These are phyloP conservation scores for Xenus cinereus DNA, from an alignment of 2,113 vertebrate species.

Conservation along the genomic window DNA sequence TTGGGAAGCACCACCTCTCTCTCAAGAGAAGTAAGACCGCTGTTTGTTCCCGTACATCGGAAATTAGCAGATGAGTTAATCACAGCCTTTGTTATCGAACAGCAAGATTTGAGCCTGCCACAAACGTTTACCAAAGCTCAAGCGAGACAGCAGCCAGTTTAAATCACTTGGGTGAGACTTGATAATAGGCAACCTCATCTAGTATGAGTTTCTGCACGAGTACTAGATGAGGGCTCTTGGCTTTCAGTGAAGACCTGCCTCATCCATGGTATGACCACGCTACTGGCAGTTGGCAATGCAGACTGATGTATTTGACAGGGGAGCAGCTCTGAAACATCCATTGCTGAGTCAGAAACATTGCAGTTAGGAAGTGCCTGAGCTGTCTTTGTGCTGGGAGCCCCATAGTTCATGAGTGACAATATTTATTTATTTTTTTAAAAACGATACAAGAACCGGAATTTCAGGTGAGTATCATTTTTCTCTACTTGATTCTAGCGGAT, in stretches of 20 bases:
- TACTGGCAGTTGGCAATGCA: neutral
- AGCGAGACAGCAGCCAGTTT: neutral
- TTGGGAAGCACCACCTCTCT: neutral
- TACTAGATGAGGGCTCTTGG: neutral
- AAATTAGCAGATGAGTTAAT: neutral
- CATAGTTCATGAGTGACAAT: neutral
- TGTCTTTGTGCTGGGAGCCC: slow-evolving; percentile 32
- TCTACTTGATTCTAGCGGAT: neutral
- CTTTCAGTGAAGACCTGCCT: neutral
- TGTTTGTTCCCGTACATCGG: neutral
- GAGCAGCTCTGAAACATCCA: neutral
- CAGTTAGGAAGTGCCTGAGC: neutral
- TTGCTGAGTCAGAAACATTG: neutral
- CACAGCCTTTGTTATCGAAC: neutral
- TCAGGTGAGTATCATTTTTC: neutral
- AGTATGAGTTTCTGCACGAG: neutral
- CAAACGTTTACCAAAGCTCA: neutral
- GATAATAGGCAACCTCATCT: neutral
- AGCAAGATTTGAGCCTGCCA: neutral
- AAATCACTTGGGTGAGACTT: neutral
- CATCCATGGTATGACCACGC: fast-evolving
- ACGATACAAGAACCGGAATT: neutral
- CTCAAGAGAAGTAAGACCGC: neutral
- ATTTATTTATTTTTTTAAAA: neutral
- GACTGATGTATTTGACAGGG: neutral